These are phyloP conservation scores for Excalfactoria chinensis DNA, from an alignment of 2,113 vertebrate species.

Conservation along the genomic window DNA sequence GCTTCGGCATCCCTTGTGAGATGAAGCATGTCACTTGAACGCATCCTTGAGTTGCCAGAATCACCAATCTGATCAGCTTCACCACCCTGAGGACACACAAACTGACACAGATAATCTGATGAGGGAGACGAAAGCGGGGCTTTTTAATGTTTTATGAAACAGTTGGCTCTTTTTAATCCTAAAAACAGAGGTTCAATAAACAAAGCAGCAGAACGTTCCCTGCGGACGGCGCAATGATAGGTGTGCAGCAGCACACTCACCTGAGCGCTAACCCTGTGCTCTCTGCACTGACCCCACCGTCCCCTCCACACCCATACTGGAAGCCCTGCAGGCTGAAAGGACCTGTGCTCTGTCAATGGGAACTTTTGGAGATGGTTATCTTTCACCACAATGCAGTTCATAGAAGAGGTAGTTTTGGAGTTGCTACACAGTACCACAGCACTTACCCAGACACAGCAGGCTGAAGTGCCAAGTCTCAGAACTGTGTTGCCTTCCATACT, in stretches of 20 bases:
- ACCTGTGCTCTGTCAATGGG: not conserved
- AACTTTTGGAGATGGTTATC: not conserved
- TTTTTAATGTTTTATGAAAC: slow-evolving; percentile 62
- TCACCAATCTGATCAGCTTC: slow-evolving; percentile 14
- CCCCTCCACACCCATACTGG: not conserved
- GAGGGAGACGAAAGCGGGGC: slow-evolving; percentile 17
- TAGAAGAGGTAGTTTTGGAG: not conserved
- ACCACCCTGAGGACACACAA: slow-evolving; percentile 44
- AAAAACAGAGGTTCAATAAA: slow-evolving; percentile 47
- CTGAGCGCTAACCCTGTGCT: not conserved
- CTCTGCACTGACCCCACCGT: not conserved
- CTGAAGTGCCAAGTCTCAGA: not conserved
- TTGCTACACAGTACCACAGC: not conserved
- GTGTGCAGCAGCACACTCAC: not conserved
- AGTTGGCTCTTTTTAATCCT: slow-evolving; percentile 54
- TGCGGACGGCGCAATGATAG: not conserved
- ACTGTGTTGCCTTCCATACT: not conserved
- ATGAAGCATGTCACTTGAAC: slow-evolving; percentile 59
- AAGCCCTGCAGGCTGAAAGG: not conserved
- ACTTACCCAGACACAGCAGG: not conserved
- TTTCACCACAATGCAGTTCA: not conserved
- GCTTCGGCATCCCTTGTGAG: slow-evolving; percentile 50
- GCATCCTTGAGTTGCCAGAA: slow-evolving; percentile 57
- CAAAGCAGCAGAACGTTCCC: not conserved
- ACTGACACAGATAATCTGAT: slow-evolving; percentile 55